Conservation (phyloP, 2,888 invertebrate genomes). For the Isoperla grammatica region DNA sequence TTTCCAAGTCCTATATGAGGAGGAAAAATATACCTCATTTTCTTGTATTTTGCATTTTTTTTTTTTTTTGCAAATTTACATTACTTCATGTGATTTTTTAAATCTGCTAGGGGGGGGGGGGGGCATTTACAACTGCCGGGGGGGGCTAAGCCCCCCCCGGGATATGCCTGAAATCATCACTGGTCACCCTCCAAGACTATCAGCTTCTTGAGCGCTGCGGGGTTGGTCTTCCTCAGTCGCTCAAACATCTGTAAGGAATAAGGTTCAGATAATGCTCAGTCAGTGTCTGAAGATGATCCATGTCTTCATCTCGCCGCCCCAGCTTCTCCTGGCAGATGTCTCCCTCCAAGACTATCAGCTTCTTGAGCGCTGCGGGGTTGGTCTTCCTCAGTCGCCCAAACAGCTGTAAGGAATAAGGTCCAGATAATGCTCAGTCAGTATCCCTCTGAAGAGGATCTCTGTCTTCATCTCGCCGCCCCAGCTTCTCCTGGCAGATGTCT, state of each 20-base stretch:
- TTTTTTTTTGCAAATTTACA: too few relatives aligned
- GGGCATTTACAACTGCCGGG: too few relatives aligned
- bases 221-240: slow-evolving; percentile 38
- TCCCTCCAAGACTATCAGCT: slow-evolving; percentile 60
- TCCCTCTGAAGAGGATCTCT: slow-evolving; percentile 52
- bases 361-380: slow-evolving; percentile 53
- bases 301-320: slow-evolving; percentile 54
- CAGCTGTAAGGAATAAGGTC: slow-evolving; percentile 22
- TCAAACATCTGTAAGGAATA: slow-evolving; percentile 25
- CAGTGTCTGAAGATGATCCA: slow-evolving; percentile 51
- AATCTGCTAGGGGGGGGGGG: too few relatives aligned
- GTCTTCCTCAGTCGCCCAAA: slow-evolving; percentile 22
- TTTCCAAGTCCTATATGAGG: too few relatives aligned
- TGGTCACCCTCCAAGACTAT: slow-evolving; percentile 54
- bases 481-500: slow-evolving; percentile 54
- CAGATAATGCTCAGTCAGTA: too few relatives aligned
- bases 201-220: slow-evolving; percentile 57
- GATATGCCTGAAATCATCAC: too few relatives aligned
- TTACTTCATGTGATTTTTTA: too few relatives aligned
- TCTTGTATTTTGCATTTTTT: too few relatives aligned
- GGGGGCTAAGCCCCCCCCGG: too few relatives aligned
- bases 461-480: slow-evolving; percentile 56
- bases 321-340: slow-evolving; percentile 57
- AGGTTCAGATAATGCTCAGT: too few relatives aligned
- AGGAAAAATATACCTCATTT: too few relatives aligned